Evolutionary conservation across 1,140 invertebrate species (phyloP).

Genomic region (Macrosteles quadrilineatus): DNA sequence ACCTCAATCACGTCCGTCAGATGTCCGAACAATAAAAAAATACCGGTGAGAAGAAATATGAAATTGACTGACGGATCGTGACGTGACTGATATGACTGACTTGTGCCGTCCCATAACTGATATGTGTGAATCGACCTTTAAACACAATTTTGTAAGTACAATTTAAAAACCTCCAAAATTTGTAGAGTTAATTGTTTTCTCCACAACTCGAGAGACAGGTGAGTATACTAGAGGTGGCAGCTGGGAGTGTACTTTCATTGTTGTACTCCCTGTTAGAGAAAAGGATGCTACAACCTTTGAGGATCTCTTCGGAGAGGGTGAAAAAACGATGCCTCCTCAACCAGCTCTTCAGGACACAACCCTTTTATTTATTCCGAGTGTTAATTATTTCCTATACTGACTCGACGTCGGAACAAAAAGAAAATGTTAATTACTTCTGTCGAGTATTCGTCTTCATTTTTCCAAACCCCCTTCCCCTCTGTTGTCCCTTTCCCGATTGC

Average conservation of each 20-base stretch:
- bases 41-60: too few species aligned
- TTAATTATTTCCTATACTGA: constrained; percentile 24
- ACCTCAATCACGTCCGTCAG: too few species aligned
- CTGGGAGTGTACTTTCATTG: neutral
- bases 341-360: neutral
- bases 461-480: constrained; percentile 2
- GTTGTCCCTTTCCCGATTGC: constrained; percentile 11
- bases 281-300: constrained; percentile 19
- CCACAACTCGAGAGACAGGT: too few species aligned
- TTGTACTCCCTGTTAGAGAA: constrained; percentile 14
- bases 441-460: constrained; percentile 23
- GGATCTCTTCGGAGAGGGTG: neutral
- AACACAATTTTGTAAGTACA: too few species aligned
- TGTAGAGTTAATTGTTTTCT: too few species aligned
- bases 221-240: neutral
- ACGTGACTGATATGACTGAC: too few species aligned
- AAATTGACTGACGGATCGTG: too few species aligned
- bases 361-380: constrained; percentile 24
- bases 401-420: constrained; percentile 9
- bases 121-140: too few species aligned
- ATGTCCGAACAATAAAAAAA: too few species aligned
- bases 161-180: too few species aligned
- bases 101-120: too few species aligned
- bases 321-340: neutral
- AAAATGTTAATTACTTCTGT: constrained; percentile 23